Evolutionary conservation across 2,797 vertebrate species (phyloP), one percentile per base, ranked within the genome.

Genomic region (Chrysocyon brachyurus): DNA sequence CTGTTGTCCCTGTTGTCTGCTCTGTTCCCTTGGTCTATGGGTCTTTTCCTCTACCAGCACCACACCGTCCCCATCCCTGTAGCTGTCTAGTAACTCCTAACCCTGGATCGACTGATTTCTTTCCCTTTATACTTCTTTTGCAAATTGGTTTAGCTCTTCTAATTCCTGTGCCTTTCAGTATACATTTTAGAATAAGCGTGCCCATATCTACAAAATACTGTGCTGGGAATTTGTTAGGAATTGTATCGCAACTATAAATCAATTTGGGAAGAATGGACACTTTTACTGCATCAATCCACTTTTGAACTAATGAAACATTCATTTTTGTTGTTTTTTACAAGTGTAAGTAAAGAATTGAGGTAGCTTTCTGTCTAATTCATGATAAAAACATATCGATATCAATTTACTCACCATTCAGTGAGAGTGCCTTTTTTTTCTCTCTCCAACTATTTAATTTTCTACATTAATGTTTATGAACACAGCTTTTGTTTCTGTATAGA

Each of bases 401-500:
- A 88, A 93, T 61, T 89, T 83, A 33, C 7, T 78, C 15, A 26
- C 24, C 52, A 52, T 81, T 88, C 40, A 9, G 52, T 46, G 12
- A 81, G 17, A 12, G 31, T 40, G 22, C 14, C 4, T 24, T 57
- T 59, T 78, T 89, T 89, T 21, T 5, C 5, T 46, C 36, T 63
- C 12, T 3, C 21, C 73, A 92, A 77, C 31, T 82, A 52, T 52
- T 61, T 33, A 28, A 66, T 57, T 61, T 77, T 63, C 11, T 16
- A 31, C 24, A 40, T 79, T 36, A 85, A 64, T 28, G 21, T 78
- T 93, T 54, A 57, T 49, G 36, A 73, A 40, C 8, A 75, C 61
- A 49, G 36, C 72, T 97, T 79, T 72, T 52, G 68, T 84, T 95
- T 92, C 83, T 90, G 5, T 70, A 28, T 22, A 91, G 57, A 90